Evolutionary conservation across 92 coral and sea anemone species (phyloP).

Genomic region (Phenganax subtilis): DNA sequence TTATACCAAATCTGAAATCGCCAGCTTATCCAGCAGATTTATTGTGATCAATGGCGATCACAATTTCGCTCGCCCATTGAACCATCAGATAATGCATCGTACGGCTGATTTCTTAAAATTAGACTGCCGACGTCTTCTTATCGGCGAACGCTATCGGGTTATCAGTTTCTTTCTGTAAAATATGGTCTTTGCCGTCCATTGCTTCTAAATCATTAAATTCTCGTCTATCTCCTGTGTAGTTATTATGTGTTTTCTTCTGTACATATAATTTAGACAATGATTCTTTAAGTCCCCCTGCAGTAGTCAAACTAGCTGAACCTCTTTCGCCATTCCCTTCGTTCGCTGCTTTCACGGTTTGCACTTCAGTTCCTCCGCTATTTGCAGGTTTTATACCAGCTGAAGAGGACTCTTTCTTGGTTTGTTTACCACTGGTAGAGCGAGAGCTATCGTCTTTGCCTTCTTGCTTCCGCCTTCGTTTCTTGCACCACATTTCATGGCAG

Average conservation of each 20-base stretch:
- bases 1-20: neutral
- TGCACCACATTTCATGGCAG: slow-evolving; percentile 99
- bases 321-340: slow-evolving; percentile 11
- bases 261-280: slow-evolving; percentile 30
- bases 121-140: slow-evolving; percentile 24
- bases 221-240: slow-evolving; percentile 20
- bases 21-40: neutral
- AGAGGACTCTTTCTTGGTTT: slow-evolving; percentile 56
- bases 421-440: slow-evolving; percentile 50
- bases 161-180: neutral
- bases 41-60: slow-evolving; percentile 6
- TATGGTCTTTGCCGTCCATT: neutral
- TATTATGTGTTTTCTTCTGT: slow-evolving; percentile 21
- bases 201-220: neutral
- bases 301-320: slow-evolving; percentile 21
- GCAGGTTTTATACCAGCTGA: slow-evolving; percentile 28
- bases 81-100: slow-evolving; percentile 4
- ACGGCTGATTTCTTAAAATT: slow-evolving; percentile 12
- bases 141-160: neutral
- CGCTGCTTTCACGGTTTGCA: neutral
- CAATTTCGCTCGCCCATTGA: neutral
- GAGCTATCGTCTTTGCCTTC: slow-evolving; percentile 67
- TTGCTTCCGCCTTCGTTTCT: slow-evolving; percentile 84
- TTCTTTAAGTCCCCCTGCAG: slow-evolving; percentile 36
- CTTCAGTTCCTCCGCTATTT: slow-evolving; percentile 18